These are phyloP conservation scores for Hemiprocne comata DNA, from an alignment of 2,113 vertebrate genomes.

Conservation along the genomic window DNA sequence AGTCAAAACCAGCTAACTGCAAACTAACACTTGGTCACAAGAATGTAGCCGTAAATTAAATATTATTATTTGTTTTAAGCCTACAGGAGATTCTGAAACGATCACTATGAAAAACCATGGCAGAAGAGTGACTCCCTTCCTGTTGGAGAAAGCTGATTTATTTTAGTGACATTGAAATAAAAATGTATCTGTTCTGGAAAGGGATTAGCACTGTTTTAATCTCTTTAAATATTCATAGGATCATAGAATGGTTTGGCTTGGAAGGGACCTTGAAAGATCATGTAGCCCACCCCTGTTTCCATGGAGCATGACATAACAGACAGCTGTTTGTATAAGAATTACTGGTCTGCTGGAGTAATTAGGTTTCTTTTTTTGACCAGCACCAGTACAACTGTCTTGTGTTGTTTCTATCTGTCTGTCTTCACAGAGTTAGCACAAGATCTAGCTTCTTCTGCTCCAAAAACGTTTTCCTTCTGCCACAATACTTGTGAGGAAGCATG, in stretches of 20 bases:
- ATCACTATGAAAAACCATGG: neutral
- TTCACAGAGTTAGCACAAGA: neutral
- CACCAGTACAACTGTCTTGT: neutral
- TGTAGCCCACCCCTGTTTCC: neutral
- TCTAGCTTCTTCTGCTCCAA: neutral
- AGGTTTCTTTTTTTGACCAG: neutral
- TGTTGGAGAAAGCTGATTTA: neutral
- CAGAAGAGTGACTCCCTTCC: neutral
- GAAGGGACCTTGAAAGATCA: neutral
- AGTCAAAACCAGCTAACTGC: neutral
- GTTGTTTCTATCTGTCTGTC: neutral
- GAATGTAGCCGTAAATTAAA: neutral
- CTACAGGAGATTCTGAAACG: neutral
- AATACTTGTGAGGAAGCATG: accelerated
- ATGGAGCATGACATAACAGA: neutral
- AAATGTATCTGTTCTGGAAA: neutral
- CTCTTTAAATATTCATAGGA: neutral
- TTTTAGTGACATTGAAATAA: neutral
- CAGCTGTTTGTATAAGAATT: neutral
- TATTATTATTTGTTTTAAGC: neutral
- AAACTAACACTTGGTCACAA: neutral
- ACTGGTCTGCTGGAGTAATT: neutral
- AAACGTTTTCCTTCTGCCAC: accelerated
- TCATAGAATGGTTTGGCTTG: neutral
- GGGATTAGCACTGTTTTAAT: neutral